Conservation (phyloP, 2,113 vertebrate genomes). For the Chelonoidis abingdonii region DNA sequence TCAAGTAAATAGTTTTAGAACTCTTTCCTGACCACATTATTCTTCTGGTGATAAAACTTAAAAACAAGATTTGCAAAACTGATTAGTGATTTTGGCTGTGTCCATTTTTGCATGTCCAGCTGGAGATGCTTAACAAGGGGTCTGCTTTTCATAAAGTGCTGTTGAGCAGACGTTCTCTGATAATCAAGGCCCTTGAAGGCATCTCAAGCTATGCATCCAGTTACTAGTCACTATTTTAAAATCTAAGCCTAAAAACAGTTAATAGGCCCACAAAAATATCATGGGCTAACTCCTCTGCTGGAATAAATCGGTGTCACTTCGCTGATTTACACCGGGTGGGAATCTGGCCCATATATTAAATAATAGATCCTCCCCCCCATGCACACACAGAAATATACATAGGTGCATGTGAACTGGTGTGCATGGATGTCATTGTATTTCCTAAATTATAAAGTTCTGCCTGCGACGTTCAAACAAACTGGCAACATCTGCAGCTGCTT, state of each 20-base stretch:
- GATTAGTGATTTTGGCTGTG: not conserved
- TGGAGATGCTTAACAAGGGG: not conserved
- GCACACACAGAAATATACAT: fast-evolving
- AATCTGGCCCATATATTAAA: not conserved
- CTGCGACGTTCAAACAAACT: not conserved
- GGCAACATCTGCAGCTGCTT: slow-evolving; percentile 89
- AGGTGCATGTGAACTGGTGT: not conserved
- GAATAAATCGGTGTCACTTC: not conserved
- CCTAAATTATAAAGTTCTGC: not conserved
- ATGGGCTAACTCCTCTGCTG: not conserved
- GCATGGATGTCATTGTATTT: too few relatives aligned
- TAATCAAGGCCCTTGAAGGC: not conserved
- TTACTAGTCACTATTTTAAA: not conserved
- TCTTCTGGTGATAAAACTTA: not conserved
- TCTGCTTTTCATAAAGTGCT: not conserved
- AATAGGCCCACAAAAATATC: not conserved
- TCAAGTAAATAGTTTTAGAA: not conserved
- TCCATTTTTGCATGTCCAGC: not conserved
- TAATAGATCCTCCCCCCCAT: fast-evolving
- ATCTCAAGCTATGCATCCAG: not conserved
- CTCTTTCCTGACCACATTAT: not conserved
- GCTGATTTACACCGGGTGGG: not conserved
- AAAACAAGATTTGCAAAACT: not conserved
- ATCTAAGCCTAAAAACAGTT: not conserved
- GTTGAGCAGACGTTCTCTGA: not conserved